A percentile compares a stretch with the other conserved stretches of the same genome.
Evolutionary conservation across 2,797 vertebrate species (phyloP).

Genomic region (Halcyon leucocephala): DNA sequence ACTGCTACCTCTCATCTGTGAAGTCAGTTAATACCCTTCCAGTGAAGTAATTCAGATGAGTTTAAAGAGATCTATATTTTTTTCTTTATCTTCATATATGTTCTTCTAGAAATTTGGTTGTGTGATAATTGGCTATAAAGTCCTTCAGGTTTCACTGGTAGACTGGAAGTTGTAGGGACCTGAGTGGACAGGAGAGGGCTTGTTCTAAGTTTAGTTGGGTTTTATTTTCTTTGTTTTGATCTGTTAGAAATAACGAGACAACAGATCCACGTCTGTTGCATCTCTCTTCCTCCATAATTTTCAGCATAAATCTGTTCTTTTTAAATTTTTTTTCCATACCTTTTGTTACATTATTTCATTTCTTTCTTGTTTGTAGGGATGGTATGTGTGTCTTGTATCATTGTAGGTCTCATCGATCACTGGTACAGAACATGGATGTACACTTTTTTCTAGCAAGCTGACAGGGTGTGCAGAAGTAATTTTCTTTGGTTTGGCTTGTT

Average conservation of each 20-base stretch:
- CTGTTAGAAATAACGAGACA: not conserved
- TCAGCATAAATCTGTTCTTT: not conserved
- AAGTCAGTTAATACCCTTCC: not conserved
- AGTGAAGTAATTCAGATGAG: not conserved
- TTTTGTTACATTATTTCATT: not conserved
- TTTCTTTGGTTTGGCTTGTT: not conserved
- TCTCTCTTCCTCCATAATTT: not conserved
- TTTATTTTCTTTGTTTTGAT: not conserved
- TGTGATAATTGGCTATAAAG: not conserved
- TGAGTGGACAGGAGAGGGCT: not conserved
- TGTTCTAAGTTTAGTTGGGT: not conserved
- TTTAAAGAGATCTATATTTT: not conserved
- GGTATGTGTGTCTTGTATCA: not conserved
- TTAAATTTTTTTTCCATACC: not conserved
- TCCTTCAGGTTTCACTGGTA: not conserved
- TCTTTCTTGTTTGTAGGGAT: not conserved
- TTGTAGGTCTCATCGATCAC: not conserved
- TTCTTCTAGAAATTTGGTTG: not conserved
- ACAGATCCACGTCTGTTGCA: not conserved
- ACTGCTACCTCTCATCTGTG: not conserved
- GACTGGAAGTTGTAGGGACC: not conserved
- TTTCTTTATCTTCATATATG: not conserved
- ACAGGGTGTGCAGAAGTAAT: not conserved
- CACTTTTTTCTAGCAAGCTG: not conserved
- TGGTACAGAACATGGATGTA: not conserved